These are phyloP conservation scores for Heliconius cydno DNA, from an alignment of 2,888 invertebrate genomes.

Conservation along the genomic window DNA sequence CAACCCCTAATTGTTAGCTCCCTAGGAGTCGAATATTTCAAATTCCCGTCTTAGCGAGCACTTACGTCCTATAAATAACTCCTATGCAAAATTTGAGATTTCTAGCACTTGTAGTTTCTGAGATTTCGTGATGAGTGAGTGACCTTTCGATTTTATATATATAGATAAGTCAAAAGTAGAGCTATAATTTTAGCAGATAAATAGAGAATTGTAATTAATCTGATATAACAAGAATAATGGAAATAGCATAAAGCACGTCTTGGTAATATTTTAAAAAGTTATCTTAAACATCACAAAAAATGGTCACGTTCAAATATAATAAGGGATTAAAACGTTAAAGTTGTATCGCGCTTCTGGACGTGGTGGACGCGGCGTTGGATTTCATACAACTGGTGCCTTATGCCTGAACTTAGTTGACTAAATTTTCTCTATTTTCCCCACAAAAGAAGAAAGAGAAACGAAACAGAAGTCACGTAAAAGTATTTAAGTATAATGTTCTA, in stretches of 20 bases:
- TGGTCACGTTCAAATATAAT: conserved; percentile 11
- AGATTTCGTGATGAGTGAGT: too few relatives aligned
- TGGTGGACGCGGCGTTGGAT: too few relatives aligned
- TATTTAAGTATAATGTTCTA: not conserved
- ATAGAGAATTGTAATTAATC: not conserved
- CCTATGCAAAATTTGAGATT: too few relatives aligned
- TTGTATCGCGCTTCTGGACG: not conserved
- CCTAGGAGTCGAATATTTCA: too few relatives aligned
- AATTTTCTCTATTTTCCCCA: too few relatives aligned
- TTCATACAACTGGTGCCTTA: too few relatives aligned
- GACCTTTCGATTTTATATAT: too few relatives aligned
- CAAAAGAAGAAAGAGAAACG: not conserved
- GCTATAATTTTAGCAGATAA: not conserved
- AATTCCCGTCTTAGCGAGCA: too few relatives aligned
- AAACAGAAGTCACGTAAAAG: not conserved
- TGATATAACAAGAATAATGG: conserved; percentile 1
- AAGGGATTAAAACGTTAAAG: not conserved
- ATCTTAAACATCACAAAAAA: conserved; percentile 2
- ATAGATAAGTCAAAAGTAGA: not conserved
- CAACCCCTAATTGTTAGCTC: too few relatives aligned
- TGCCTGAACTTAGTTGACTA: too few relatives aligned
- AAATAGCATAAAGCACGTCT: conserved; percentile 7
- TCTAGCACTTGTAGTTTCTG: too few relatives aligned
- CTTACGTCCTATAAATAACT: too few relatives aligned
- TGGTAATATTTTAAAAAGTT: conserved; percentile 16